Percentiles rank a stretch among this genome's conserved stretches.
Conservation (phyloP, 92 coral and sea anemone species). For the Galaxea fascicularis region DNA sequence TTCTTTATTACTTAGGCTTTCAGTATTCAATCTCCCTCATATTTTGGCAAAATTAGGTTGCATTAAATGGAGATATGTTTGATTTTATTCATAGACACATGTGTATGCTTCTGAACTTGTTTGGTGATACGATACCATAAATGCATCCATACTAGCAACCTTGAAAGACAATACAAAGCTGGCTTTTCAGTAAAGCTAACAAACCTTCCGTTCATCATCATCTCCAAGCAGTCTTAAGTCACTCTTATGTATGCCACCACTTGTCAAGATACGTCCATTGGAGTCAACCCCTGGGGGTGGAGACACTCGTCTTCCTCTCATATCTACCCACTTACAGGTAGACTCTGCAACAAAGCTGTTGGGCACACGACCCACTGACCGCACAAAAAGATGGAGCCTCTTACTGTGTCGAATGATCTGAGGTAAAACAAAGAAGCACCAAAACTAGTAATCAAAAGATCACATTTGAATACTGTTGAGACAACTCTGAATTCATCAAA, state of each 20-base stretch:
- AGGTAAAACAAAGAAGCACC: neutral
- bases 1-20: no score
- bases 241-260: conserved; percentile 88
- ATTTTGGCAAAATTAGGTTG: no score
- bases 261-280: conserved; percentile 70
- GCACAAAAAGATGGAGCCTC: conserved; percentile 81
- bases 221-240: conserved; percentile 93
- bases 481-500: no score
- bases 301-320: conserved; percentile 72
- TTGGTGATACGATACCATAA: no score
- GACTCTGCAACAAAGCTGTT: conserved; percentile 89
- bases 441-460: no score
- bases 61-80: no score
- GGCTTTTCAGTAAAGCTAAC: neutral
- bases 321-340: conserved; percentile 95
- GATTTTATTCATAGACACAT: no score
- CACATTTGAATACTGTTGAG: no score
- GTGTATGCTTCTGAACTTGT: no score
- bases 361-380: conserved; percentile 94
- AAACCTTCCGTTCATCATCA: conserved; percentile 98
- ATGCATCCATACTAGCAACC: neutral
- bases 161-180: neutral
- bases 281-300: conserved; percentile 94
- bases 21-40: no score
- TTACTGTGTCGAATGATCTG: conserved; percentile 82